These are phyloP conservation scores for Ictidomys tridecemlineatus DNA, from an alignment of 2,113 vertebrate genomes.

Conservation along the genomic window DNA sequence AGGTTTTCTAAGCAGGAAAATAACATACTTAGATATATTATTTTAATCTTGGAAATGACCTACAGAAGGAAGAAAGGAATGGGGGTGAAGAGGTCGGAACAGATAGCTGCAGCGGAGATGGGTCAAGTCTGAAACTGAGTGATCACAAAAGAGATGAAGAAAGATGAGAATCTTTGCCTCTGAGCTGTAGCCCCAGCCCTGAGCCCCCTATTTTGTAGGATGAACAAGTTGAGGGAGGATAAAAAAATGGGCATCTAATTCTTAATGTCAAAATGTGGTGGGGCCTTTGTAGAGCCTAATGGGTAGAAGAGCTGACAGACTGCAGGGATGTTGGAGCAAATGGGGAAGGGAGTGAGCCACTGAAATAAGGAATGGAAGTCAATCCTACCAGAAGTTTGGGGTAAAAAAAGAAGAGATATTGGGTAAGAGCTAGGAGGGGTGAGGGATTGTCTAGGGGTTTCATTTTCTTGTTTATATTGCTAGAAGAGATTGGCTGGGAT, in stretches of 20 bases:
- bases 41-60: neutral
- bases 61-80: neutral
- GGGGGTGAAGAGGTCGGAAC: neutral
- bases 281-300: neutral
- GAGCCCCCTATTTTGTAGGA: neutral
- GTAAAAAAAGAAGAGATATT: neutral
- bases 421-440: neutral
- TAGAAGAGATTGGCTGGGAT: neutral
- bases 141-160: neutral
- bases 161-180: neutral
- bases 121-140: neutral
- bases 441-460: neutral
- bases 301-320: neutral
- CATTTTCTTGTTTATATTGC: neutral
- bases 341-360: neutral
- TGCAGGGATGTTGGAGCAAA: neutral
- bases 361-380: neutral
- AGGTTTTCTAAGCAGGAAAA: neutral
- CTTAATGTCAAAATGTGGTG: neutral
- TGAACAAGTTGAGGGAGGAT: neutral
- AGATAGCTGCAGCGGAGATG: neutral
- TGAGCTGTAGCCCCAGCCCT: no score
- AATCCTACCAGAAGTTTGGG: neutral
- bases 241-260: neutral
- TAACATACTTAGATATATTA: neutral